Conservation (phyloP, 92 coral and sea anemone genomes). For the Actinostola sp. region DNA sequence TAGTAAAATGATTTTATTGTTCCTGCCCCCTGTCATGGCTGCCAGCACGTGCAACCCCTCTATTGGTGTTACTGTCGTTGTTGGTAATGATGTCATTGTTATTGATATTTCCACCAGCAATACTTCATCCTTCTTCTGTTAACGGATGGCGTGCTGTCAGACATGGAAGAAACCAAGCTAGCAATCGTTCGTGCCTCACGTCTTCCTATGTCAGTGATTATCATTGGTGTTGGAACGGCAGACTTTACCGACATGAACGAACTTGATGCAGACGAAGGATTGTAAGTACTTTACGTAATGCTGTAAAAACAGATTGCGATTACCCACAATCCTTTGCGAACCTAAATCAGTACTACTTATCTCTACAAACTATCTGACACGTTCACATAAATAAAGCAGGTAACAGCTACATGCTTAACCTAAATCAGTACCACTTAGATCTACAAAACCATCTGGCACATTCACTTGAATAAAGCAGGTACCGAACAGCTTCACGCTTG, state of each 20-base stretch:
- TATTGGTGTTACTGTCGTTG: too few relatives aligned
- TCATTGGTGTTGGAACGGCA: conserved; percentile 93
- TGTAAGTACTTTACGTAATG: conserved; percentile 43
- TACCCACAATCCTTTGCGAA: too few relatives aligned
- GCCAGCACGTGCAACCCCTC: too few relatives aligned
- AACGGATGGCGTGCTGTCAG: conserved; percentile 95
- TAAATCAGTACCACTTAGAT: too few relatives aligned
- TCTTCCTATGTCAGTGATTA: conserved; percentile 94
- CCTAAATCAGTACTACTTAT: too few relatives aligned
- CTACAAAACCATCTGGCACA: too few relatives aligned
- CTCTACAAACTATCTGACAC: too few relatives aligned
- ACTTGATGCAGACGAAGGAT: conserved; percentile 94
- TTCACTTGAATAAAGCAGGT: too few relatives aligned
- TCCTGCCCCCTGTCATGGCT: too few relatives aligned
- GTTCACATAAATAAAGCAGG: too few relatives aligned
- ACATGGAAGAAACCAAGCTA: conserved; percentile 89
- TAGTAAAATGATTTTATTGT: background rate
- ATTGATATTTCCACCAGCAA: conserved; percentile 60
- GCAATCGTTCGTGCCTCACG: conserved; percentile 89
- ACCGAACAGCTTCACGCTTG: too few relatives aligned
- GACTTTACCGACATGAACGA: conserved; percentile 94
- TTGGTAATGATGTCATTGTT: background rate
- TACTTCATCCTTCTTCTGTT: conserved; percentile 85
- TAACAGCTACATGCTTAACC: too few relatives aligned
- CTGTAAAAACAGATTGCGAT: background rate